These are phyloP conservation scores for Mesoclemmys tuberculata DNA, from an alignment of 2,113 vertebrate genomes.

Conservation along the genomic window DNA sequence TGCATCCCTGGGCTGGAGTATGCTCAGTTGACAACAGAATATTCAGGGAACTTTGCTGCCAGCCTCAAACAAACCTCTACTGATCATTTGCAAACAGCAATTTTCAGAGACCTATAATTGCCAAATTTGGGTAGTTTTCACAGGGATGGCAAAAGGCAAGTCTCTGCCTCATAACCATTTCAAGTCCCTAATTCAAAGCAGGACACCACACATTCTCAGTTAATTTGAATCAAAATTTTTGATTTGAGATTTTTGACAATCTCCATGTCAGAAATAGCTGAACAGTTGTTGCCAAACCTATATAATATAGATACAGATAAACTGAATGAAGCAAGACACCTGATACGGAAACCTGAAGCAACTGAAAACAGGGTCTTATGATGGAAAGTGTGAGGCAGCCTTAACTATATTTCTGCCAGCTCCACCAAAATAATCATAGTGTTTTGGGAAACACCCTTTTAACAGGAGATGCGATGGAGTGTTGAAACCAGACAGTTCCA, in stretches of 20 bases:
- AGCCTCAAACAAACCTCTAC: neutral
- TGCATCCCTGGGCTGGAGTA: accelerated
- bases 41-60: neutral
- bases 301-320: too few relatives aligned
- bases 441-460: too few relatives aligned
- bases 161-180: neutral
- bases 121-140: neutral
- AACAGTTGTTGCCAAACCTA: too few relatives aligned
- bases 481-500: neutral
- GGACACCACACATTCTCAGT: neutral
- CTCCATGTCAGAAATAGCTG: too few relatives aligned
- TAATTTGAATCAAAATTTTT: neutral
- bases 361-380: neutral
- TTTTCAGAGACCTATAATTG: neutral
- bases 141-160: neutral
- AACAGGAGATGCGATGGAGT: neutral
- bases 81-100: neutral
- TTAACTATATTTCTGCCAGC: neutral
- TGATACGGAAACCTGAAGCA: neutral
- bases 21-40: neutral
- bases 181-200: neutral
- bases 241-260: neutral
- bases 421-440: neutral
- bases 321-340: neutral
- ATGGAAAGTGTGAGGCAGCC: neutral